Evolutionary conservation across 2,888 invertebrate species (phyloP), one percentile per base, ranked within the genome.

Genomic region (Dysmachus trigonus): DNA sequence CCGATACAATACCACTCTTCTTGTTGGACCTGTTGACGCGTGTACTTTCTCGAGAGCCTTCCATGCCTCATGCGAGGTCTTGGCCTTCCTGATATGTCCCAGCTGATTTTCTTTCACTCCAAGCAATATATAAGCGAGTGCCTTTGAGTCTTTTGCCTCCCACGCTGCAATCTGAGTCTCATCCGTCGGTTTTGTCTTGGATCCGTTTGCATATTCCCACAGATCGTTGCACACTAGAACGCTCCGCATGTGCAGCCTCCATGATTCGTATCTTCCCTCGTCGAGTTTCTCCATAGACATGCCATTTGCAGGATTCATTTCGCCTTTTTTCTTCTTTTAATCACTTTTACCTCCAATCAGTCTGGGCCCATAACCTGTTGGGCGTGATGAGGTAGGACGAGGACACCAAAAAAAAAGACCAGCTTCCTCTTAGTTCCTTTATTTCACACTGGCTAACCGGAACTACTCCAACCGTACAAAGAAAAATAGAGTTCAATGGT

Each of bases 171-270:
- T 62, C 22, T 22, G 79, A 74, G 22, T 27, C 13, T 31, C 82
- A 33, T 27, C 1, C 13, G 15, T 3, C 18, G 82, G 38, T 8
- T 41, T 13, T 41, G 41, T 8, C 13, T 27, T 27, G 8, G 10
- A 13, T 35, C 83, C 86, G 38, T 31, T 79, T 27, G 38, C 74
- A 77, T 73, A 86, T 8, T 18, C 18, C 87, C 87, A 85, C 18
- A 86, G 77, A 84, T 87, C 86, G 41, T 62, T 82, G 22, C 18
- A 86, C 18, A 86, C 76, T 8, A 86, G 38, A 2, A 87, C 72
- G 30, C 86, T 87, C n/a, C 27, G 72, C 35, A 83, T 86, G 0
- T 85, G 82, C 7, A 85, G 35, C 18, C 53, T 85, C 86, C 85
- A 86, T 7, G 77, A 53, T n/a, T 86, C 81, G 18, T 84, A 86